Evolutionary conservation across 1,140 invertebrate species (phyloP), one percentile per base, ranked within the genome.

Genomic region (Papilio machaon): DNA sequence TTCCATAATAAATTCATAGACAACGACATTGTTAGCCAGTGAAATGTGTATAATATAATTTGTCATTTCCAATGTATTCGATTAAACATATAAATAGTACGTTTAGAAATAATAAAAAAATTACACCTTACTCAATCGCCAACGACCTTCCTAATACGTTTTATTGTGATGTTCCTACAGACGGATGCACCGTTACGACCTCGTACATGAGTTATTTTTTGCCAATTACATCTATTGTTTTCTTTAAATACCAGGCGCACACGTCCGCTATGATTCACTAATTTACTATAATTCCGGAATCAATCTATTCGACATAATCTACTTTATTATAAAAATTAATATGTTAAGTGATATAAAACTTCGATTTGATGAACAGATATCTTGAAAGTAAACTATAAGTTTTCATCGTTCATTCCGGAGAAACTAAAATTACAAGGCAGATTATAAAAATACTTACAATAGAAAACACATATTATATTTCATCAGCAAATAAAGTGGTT

Each of bases 181-280:
- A 67, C 77, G 77, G 77, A 79, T 79, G 77, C 43, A 46, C 77
- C 35, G 77, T 79, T 67, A 64, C 77, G 77, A 60, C 77, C 47
- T 35, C 58, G 77, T 67, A 47, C 43, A 30, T 64, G 17, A 79
- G 77, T 46, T 64, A 67, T 79, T 79, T 79, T 79, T 79, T 79
- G 54, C 58, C 35, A 79, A 79, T 64, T 64, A 79, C 4, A 8
- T 79, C 77, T 64, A 79, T 79, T 79, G 77, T 79, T 79, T 79
- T 79, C 43, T 79, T 46, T 64, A 79, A 79, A 79, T 79, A 19
- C 35, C 38, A 79, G 77, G 4, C 49, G 74, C 38, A 17, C 49
- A 67, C 73, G 54, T 81, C 54, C 46, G 38, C 75, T 17, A 35
- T 70, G 60, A 73, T 38, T 23, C 79, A 70, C 46, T 47, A 47